Conservation (phyloP, 2,113 vertebrate species). For the Phrynocephalus versicolor region DNA sequence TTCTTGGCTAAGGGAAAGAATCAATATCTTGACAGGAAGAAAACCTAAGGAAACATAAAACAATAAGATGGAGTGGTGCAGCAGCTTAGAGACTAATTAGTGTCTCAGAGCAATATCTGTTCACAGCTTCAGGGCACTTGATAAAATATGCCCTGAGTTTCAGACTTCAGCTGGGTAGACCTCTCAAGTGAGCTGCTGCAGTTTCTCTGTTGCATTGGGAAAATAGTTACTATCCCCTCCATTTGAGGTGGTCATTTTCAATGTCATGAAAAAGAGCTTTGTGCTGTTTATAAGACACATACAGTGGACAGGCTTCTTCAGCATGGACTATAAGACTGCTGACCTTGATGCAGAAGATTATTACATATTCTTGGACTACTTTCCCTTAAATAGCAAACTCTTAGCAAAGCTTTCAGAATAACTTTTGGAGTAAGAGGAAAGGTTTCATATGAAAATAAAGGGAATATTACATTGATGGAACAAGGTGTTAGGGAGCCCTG, state of each 20-base stretch:
- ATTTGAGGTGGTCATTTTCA: neutral
- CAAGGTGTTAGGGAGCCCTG: neutral
- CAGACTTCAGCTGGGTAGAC: neutral
- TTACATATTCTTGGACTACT: no score
- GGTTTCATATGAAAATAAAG: constrained; percentile 30
- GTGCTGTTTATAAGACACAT: neutral
- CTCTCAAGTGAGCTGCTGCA: neutral
- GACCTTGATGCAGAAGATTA: no score
- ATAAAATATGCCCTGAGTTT: neutral
- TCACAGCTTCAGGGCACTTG: neutral
- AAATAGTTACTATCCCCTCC: neutral
- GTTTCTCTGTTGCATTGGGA: neutral
- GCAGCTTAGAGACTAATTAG: neutral
- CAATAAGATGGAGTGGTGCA: neutral
- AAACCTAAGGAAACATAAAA: neutral
- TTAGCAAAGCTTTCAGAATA: no score
- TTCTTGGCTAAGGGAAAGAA: neutral
- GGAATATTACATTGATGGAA: neutral
- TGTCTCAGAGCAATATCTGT: neutral
- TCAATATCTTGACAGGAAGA: neutral
- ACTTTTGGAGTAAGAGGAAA: neutral
- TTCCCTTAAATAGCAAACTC: no score
- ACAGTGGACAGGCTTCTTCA: no score
- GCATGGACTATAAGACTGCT: no score
- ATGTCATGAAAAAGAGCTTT: neutral